phyloP scores from a whole-genome alignment of 2,113 vertebrate genomes.

The Mus spicilegus region DNA sequence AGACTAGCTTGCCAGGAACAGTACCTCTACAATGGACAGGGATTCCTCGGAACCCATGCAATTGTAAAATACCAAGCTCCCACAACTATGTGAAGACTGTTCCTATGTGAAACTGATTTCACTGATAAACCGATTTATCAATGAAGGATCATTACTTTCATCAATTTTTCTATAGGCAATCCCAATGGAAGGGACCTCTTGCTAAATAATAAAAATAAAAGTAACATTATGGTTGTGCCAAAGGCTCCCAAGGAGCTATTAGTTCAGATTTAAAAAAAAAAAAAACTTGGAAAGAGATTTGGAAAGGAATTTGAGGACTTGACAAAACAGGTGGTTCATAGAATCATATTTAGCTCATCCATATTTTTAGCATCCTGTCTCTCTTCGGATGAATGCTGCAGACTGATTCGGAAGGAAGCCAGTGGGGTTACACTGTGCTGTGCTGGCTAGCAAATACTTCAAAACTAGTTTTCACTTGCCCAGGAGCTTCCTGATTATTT shows the following conservation, averaged over 20 bases:
- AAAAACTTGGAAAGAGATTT: slow-evolving; percentile 59
- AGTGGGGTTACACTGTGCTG: slow-evolving; percentile 35
- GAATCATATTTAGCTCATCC: slow-evolving; percentile 65
- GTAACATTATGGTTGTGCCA: neutral
- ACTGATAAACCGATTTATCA: neutral
- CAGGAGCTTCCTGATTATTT: slow-evolving; percentile 10
- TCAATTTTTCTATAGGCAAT: neutral
- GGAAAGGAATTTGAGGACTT: slow-evolving; percentile 53
- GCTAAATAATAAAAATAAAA: slow-evolving; percentile 25
- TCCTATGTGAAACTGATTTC: neutral
- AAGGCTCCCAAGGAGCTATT: neutral
- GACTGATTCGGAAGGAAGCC: slow-evolving; percentile 64
- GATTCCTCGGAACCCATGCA: neutral
- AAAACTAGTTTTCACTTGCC: slow-evolving; percentile 33
- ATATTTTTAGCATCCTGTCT: slow-evolving; percentile 72
- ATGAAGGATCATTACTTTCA: slow-evolving; percentile 1
- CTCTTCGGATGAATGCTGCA: slow-evolving; percentile 21
- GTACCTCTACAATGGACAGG: neutral
- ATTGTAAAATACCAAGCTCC: slow-evolving; percentile 43
- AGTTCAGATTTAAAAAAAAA: neutral
- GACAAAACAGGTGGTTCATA: slow-evolving; percentile 68
- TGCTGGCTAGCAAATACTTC: slow-evolving; percentile 8
- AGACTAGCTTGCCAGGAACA: neutral
- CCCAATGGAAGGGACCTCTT: neutral
- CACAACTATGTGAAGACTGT: neutral